Base-by-base conservation (phyloP, 1,140 invertebrate genomes). In the Kradibia gibbosae region DNA sequence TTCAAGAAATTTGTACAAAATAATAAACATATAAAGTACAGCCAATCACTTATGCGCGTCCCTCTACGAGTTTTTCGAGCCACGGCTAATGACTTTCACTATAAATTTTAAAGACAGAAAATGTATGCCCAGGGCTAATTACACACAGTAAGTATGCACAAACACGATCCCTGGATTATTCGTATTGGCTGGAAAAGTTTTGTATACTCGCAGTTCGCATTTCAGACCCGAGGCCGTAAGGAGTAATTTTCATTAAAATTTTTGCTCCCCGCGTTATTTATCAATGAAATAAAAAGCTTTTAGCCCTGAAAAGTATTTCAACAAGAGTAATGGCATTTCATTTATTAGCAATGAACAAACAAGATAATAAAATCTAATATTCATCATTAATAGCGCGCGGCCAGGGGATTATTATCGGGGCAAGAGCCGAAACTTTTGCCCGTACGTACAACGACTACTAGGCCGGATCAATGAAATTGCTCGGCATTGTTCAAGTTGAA, bases 41-140 rank as follows among this genome's bases (percentile, higher is more conserved):
- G n/a, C n/a, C n/a, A n/a, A n/a, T n/a, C n/a, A n/a, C n/a, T n/a
- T n/a, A n/a, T 57, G 57, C 57, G 57, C n/a, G 57, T 34, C 2
- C 20, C 5, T 39, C 36, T 15, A 17, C 39, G 13, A 36, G 15
- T 53, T 50, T 73, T 34, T 4, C 53, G 0, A n/a, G 39, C 79
- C 82, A 84, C 73, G 84, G 83, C 84, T 82, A 83, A 86, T 82
- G 82, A 77, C 82, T 83, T 83, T 83, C 67, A 73, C 76, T 85
- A 71, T 70, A 57, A 82, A 82, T 80, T 83, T 83, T 84, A 83
- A 83, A 57, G 0, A 57, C 36, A 7, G 10, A 31, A 42, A 75
- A 39, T 39, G 28, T 42, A 17, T 2, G 53, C 34, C n/a, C 34
- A 5, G 36, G 73, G 53, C 55, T 20, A 60, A 60, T 3, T 42